Evolutionary conservation across 2,888 invertebrate genomes (phyloP).

Genomic region (Leucoma salicis): DNA sequence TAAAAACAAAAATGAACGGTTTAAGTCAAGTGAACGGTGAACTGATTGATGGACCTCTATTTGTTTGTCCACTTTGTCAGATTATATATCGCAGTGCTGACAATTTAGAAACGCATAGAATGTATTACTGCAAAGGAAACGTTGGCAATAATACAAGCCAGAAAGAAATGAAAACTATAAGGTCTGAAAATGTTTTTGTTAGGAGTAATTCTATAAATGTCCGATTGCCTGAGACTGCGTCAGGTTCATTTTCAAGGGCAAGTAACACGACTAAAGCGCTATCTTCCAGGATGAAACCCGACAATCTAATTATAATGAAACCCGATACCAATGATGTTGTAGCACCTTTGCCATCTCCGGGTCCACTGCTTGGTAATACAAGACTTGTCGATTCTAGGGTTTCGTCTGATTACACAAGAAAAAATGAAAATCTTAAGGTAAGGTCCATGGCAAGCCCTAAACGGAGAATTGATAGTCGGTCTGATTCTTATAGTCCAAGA

Average conservation of each 20-base stretch:
- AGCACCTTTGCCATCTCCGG: constrained; percentile 89
- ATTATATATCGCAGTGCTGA: constrained; percentile 90
- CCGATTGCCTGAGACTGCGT: constrained; percentile 78
- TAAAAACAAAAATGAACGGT: constrained; percentile 84
- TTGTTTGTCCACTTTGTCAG: constrained; percentile 89
- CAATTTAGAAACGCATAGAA: constrained; percentile 90
- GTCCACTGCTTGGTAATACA: constrained; percentile 91
- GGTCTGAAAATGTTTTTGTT: constrained; percentile 75
- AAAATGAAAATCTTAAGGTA: constrained; percentile 59
- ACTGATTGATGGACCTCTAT: constrained; percentile 83
- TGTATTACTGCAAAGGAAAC: constrained; percentile 89
- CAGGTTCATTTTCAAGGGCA: constrained; percentile 57
- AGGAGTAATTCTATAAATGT: constrained; percentile 84
- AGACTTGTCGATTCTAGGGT: constrained; percentile 86
- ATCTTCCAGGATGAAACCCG: constrained; percentile 74
- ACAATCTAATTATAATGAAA: constrained; percentile 79
- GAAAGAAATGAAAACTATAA: constrained; percentile 58
- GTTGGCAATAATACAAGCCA: constrained; percentile 56
- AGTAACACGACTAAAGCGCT: constrained; percentile 59
- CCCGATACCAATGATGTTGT: constrained; percentile 74
- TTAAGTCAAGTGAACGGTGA: constrained; percentile 73
- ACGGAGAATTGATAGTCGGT: constrained; percentile 63
- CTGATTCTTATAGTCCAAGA: constrained; percentile 68
- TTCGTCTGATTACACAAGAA: constrained; percentile 67
- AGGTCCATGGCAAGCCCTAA: constrained; percentile 66